Evolutionary conservation across 2,113 vertebrate genomes (phyloP).

Genomic region (Rhabdomys dilectus): DNA sequence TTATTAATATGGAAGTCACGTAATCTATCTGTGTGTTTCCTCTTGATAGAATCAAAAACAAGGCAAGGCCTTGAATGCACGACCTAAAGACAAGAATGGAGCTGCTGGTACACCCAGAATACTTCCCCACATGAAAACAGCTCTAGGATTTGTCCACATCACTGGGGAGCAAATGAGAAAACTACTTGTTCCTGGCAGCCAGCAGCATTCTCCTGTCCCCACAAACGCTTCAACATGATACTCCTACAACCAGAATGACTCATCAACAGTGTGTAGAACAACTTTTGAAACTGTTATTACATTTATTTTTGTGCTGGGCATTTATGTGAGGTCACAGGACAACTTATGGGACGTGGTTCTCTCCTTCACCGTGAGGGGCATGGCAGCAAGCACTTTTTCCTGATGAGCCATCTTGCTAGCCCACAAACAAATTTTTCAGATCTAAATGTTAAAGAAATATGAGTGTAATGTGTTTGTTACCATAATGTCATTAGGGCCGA

Average conservation of each 20-base stretch:
- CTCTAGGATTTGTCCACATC: too few species aligned
- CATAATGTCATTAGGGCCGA: background rate
- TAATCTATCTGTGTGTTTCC: background rate
- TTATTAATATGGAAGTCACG: background rate
- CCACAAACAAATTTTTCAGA: background rate
- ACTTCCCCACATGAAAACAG: background rate
- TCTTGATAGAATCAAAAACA: background rate
- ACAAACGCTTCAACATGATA: background rate
- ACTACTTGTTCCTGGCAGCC: background rate
- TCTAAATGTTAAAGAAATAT: conserved; percentile 48
- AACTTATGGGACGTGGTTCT: background rate
- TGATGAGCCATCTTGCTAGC: background rate
- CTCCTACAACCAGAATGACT: background rate
- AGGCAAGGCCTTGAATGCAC: background rate
- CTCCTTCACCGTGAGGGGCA: background rate
- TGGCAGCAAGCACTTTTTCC: background rate
- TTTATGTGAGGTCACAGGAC: background rate
- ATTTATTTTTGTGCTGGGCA: background rate
- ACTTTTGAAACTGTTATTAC: background rate
- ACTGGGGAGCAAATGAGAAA: conserved; percentile 5
- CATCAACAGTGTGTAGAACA: background rate
- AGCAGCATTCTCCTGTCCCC: background rate
- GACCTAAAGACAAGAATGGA: background rate
- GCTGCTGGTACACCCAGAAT: background rate
- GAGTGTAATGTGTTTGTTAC: background rate